These are phyloP conservation scores for Plectrocnemia conspersa DNA, from an alignment of 1,140 invertebrate genomes.

Conservation along the genomic window DNA sequence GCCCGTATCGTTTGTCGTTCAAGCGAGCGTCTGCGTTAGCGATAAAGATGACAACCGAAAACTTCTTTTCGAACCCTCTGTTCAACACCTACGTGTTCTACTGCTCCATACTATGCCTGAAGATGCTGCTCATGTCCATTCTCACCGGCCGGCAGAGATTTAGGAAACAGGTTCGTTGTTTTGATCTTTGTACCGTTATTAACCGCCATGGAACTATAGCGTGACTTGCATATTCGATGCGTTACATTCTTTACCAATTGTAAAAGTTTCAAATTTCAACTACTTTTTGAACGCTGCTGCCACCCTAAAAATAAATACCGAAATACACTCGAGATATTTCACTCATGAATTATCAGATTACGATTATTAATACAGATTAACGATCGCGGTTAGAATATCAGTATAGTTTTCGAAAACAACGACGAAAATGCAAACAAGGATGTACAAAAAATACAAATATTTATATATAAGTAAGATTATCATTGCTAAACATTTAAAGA, in stretches of 20 bases:
- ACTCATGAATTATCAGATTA: too few relatives aligned
- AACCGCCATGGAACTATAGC: not conserved
- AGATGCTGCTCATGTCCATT: conserved; percentile 47
- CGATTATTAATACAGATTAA: too few relatives aligned
- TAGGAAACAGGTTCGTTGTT: conserved; percentile 37
- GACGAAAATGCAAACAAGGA: too few relatives aligned
- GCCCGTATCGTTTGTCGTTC: conserved; percentile 9
- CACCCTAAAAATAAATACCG: too few relatives aligned
- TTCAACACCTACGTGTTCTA: conserved; percentile 38
- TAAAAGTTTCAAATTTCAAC: not conserved
- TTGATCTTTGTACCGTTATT: not conserved
- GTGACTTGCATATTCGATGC: not conserved
- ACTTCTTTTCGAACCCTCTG: not conserved
- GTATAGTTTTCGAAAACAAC: too few relatives aligned
- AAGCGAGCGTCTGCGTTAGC: not conserved
- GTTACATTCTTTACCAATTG: not conserved
- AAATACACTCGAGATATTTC: too few relatives aligned
- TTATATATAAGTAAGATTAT: too few relatives aligned
- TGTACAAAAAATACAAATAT: too few relatives aligned
- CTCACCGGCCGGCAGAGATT: conserved; percentile 43
- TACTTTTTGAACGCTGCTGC: too few relatives aligned
- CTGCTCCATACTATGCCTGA: conserved; percentile 43
- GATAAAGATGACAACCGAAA: too few relatives aligned
- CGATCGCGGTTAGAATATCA: too few relatives aligned
- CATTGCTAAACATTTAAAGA: too few relatives aligned